Evolutionary conservation across 1,140 invertebrate species (phyloP), one percentile per base, ranked within the genome.

Genomic region (Leptinotarsa defecta): DNA sequence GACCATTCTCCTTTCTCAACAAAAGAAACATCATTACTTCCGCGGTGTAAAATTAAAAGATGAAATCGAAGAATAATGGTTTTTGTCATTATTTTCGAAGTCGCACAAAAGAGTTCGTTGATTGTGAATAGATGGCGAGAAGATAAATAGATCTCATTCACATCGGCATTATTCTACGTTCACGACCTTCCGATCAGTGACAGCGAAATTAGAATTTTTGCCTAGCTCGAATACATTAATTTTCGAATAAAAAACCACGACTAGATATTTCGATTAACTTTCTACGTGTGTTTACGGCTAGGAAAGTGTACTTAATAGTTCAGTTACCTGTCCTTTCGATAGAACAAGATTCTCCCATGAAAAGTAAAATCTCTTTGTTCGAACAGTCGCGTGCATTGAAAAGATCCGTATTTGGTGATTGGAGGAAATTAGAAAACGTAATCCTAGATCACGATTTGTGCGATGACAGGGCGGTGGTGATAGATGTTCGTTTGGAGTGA

Each of bases 261-360:
- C n/a, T 57, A 57, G 52, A 57, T 57, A 19, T 57, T 57, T 57
- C 52, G 52, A 57, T 57, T 57, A 57, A 57, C 52, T 57, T 57
- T 57, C 52, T 57, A 57, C 17, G 52, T 57, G 52, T 57, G 52
- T 57, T 57, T 17, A 57, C 52, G 52, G n/a, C 4, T 57, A 57
- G 15, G 52, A 57, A 57, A 57, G 52, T 57, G 52, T 57, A 15
- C 15, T 57, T 57, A 19, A 57, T 15, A 57, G 52, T 57, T 57
- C 17, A 57, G 13, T 57, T 57, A 57, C 52, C 52, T 57, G 52
- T 57, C 52, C 52, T 57, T 17, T 19, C 15, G 15, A 57, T 19
- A 57, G n/a, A n/a, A 57, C 52, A 57, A 15, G n/a, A 57, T 17
- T 57, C 52, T 57, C 52, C 17, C 15, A 57, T 57, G 52, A 57